Evolutionary conservation across 2,888 invertebrate genomes (phyloP).

Genomic region (Ischnura elegans): DNA sequence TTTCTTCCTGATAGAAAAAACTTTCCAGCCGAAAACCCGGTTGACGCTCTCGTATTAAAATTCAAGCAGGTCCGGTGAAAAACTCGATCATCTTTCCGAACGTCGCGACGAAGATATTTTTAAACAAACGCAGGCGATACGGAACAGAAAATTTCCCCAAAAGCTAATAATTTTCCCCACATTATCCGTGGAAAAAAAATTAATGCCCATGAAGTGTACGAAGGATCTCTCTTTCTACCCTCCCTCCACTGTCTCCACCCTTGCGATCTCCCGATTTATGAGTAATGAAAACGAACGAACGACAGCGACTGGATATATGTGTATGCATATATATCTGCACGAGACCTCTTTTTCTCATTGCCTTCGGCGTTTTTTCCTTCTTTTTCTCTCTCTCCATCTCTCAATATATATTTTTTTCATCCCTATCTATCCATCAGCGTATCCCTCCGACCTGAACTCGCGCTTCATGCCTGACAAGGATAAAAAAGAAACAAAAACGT

Average conservation of each 20-base stretch:
- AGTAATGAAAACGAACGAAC: constrained; percentile 36
- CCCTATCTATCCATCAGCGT: background rate
- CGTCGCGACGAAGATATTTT: background rate
- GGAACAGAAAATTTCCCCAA: background rate
- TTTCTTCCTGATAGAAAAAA: background rate
- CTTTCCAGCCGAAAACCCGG: background rate
- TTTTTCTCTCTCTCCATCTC: too few species aligned
- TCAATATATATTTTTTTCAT: too few species aligned
- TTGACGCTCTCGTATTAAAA: background rate
- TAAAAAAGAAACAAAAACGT: background rate
- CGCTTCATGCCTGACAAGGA: background rate
- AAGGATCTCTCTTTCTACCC: background rate
- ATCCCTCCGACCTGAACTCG: background rate
- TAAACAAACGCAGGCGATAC: background rate
- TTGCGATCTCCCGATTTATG: constrained; percentile 26
- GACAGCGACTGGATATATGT: constrained; percentile 9
- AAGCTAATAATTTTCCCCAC: constrained; percentile 17
- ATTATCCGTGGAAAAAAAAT: background rate
- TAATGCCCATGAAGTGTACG: background rate
- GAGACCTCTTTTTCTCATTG: constrained; percentile 44
- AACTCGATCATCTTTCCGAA: constrained; percentile 38
- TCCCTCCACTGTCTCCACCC: background rate
- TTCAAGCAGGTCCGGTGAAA: background rate
- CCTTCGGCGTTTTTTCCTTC: constrained; percentile 28
- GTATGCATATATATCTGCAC: background rate